Percentiles rank a stretch among this genome's conserved stretches.
phyloP scores from a whole-genome alignment of 2,797 vertebrate genomes.

The Menidia menidia region DNA sequence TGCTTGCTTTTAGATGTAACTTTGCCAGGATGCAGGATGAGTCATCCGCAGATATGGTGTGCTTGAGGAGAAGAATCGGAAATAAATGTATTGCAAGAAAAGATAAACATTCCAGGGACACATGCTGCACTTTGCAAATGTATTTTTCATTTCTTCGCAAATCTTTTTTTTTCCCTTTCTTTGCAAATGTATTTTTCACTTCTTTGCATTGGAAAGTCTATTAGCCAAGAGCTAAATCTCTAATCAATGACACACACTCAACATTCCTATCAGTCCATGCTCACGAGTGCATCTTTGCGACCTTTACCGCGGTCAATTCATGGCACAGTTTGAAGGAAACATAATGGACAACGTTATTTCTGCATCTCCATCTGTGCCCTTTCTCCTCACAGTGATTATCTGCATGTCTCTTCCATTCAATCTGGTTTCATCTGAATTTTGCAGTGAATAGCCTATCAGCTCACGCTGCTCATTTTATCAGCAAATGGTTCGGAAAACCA shows the following conservation, averaged over 20 bases:
- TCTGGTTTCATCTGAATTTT: constrained; percentile 69
- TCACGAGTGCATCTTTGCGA: background rate
- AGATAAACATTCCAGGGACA: background rate
- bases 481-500: constrained; percentile 55
- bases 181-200: background rate
- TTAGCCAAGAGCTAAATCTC: too few relatives aligned
- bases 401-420: constrained; percentile 62
- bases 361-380: constrained; percentile 35
- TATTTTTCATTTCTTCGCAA: background rate
- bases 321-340: background rate
- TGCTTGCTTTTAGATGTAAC: too few relatives aligned
- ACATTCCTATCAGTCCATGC: constrained; percentile 1
- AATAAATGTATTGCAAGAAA: background rate
- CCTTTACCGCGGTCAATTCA: constrained; percentile 2
- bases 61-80: too few relatives aligned
- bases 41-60: too few relatives aligned
- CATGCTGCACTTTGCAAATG: background rate
- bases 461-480: constrained; percentile 57
- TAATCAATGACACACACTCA: background rate
- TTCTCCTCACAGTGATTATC: constrained; percentile 57
- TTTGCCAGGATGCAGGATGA: too few relatives aligned
- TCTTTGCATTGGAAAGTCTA: background rate
- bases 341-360: constrained; percentile 15
- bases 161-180: too few relatives aligned
- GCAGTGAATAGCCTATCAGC: constrained; percentile 62